phyloP scores from a whole-genome alignment of 2,797 vertebrate genomes.

The Gobio occitaniae region DNA sequence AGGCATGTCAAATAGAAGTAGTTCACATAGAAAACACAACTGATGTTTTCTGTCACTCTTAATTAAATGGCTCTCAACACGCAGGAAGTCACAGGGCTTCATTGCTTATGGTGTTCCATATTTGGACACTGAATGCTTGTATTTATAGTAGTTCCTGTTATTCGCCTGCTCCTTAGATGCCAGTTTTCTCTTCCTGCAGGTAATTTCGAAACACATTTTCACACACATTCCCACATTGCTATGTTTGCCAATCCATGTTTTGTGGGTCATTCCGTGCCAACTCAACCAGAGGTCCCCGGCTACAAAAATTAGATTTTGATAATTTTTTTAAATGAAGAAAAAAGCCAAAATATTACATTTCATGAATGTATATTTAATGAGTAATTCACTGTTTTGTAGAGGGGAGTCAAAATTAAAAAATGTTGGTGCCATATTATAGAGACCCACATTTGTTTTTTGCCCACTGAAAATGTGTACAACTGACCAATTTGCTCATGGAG shows the following conservation, averaged over 20 bases:
- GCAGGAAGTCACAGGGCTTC: conserved; percentile 61
- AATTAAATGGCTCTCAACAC: conserved; percentile 50
- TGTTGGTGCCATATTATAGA: too few species aligned
- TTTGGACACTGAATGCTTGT: conserved; percentile 58
- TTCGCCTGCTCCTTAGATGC: conserved; percentile 31
- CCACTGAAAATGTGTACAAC: too few species aligned
- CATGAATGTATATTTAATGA: too few species aligned
- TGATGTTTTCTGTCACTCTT: conserved; percentile 1
- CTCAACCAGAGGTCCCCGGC: too few species aligned
- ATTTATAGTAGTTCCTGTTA: conserved; percentile 56
- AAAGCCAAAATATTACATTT: too few species aligned
- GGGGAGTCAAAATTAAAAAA: too few species aligned
- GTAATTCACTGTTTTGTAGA: too few species aligned
- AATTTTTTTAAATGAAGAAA: too few species aligned
- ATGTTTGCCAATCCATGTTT: neutral
- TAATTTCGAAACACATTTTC: neutral
- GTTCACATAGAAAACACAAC: neutral
- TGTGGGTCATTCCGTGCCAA: neutral
- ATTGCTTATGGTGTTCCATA: conserved; percentile 40
- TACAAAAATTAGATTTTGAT: too few species aligned
- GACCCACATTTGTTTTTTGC: too few species aligned
- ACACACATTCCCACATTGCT: neutral
- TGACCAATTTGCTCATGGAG: too few species aligned
- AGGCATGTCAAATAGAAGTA: neutral
- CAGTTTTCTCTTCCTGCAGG: conserved; percentile 32